These are phyloP conservation scores for Melitaea cinxia DNA, from an alignment of 1,140 invertebrate species.

Conservation along the genomic window DNA sequence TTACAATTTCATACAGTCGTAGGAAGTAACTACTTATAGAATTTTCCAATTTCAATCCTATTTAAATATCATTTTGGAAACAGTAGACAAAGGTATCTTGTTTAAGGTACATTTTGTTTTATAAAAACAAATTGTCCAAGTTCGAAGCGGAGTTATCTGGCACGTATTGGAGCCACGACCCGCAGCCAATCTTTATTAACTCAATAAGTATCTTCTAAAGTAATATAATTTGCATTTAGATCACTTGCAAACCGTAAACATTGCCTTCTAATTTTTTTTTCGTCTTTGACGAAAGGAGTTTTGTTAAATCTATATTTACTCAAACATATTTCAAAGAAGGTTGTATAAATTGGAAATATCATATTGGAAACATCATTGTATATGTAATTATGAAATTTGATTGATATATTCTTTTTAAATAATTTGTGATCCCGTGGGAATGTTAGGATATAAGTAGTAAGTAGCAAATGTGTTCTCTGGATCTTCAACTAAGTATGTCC, in stretches of 20 bases:
- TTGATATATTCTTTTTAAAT: too few species aligned
- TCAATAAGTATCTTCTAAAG: constrained; percentile 36
- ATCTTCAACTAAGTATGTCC: too few species aligned
- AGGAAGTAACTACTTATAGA: not conserved
- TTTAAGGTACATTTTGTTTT: constrained; percentile 12
- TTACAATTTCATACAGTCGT: too few species aligned
- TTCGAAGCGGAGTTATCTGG: not conserved
- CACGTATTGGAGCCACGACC: constrained; percentile 25
- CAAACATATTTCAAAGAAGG: too few species aligned
- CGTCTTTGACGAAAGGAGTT: constrained; percentile 23
- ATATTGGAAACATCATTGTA: too few species aligned
- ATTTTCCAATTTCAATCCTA: not conserved
- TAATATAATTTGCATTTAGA: constrained; percentile 41
- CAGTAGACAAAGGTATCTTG: not conserved
- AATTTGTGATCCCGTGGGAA: too few species aligned
- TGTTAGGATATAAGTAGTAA: too few species aligned
- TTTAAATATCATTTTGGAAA: not conserved
- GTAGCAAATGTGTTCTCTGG: too few species aligned
- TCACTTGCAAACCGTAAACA: constrained; percentile 33
- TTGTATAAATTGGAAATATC: too few species aligned
- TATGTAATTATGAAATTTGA: too few species aligned
- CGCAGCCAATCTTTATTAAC: constrained; percentile 34
- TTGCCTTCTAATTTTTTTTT: constrained; percentile 31
- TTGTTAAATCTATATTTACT: too few species aligned
- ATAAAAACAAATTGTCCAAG: constrained; percentile 4